Percentiles rank a stretch among this genome's conserved stretches.
phyloP scores from a whole-genome alignment of 92 coral and sea anemone species.

The Actinernus sp. region DNA sequence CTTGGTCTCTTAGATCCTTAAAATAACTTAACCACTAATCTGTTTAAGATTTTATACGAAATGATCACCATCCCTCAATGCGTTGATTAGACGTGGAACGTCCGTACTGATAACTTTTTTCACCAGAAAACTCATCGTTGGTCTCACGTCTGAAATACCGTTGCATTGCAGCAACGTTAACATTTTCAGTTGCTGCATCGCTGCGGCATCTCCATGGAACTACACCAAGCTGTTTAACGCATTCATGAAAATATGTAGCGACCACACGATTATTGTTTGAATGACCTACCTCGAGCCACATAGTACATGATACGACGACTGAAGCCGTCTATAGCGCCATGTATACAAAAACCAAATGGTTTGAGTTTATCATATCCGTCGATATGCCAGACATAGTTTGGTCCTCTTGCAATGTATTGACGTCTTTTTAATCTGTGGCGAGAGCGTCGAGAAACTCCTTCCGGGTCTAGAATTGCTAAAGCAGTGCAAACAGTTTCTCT shows the following conservation, averaged over 20 bases:
- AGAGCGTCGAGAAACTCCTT: conserved; percentile 25
- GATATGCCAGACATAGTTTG: conserved; percentile 71
- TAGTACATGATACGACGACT: conserved; percentile 53
- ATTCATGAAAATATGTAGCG: conserved; percentile 58
- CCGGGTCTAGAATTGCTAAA: conserved; percentile 24
- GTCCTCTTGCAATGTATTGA: conserved; percentile 58
- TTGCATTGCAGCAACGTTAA: conserved; percentile 67
- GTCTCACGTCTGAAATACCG: conserved; percentile 68
- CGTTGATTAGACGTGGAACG: conserved; percentile 64
- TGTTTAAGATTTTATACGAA: conserved; percentile 18
- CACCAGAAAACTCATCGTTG: conserved; percentile 62
- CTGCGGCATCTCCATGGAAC: conserved; percentile 53
- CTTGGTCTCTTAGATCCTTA: conserved; percentile 63
- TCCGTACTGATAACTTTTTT: conserved; percentile 62
- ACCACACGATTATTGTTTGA: conserved; percentile 68
- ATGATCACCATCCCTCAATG: conserved; percentile 66
- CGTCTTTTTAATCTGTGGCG: conserved; percentile 61
- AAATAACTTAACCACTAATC: conserved; percentile 69
- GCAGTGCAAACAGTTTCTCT: conserved; percentile 22
- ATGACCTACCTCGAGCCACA: conserved; percentile 68
- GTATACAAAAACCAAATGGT: conserved; percentile 66
- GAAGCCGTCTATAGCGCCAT: conserved; percentile 61
- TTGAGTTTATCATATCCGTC: conserved; percentile 72
- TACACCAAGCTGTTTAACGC: conserved; percentile 57
- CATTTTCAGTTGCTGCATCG: conserved; percentile 77